Evolutionary conservation across 2,888 invertebrate species (phyloP), one percentile per base, ranked within the genome.

Genomic region (Nymphalis c-album): DNA sequence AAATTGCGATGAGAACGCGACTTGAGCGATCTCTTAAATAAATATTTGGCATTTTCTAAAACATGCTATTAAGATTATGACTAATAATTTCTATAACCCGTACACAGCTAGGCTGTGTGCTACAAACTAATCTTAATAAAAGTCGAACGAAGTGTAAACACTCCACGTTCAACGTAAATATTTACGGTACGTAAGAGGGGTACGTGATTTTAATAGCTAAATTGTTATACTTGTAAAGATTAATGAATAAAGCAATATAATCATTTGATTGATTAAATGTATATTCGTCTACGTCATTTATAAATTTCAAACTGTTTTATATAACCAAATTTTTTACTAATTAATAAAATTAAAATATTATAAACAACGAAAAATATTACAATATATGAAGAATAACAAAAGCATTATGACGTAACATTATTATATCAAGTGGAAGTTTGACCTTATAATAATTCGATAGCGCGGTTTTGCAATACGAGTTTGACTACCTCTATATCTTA

Each of bases 381-480:
- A 40, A 40, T n/a, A n/a, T n/a, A 40, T 40, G 13, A 13, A 40
- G 13, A 13, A 40, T 40, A 40, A 53, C 18, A 63, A 22, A 16
- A 35, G 35, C 46, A 22, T 20, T 16, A 61, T 62, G 62, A 69
- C 64, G 64, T 65, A 57, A 60, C 16, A 55, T 58, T 31, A 4
- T 62, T 59, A 67, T 70, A 68, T 62, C 65, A 57, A 48, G 60
- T 72, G 51, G 64, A 63, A 60, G 65, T 65, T 47, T 63, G 69
- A 71, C 73, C 73, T 73, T 68, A 69, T 47, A 58, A 58, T 67
- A 66, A 66, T 67, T 68, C 47, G 58, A 69, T 64, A 70, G 69
- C 64, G 57, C 64, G 17, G 31, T 71, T 73, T 72, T 51, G 65
- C 67, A 73, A 72, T 60, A 70, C 59, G 47, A 71, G 69, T 64